Conservation (phyloP, 1,140 invertebrate species). For the Dysdera silvatica region DNA sequence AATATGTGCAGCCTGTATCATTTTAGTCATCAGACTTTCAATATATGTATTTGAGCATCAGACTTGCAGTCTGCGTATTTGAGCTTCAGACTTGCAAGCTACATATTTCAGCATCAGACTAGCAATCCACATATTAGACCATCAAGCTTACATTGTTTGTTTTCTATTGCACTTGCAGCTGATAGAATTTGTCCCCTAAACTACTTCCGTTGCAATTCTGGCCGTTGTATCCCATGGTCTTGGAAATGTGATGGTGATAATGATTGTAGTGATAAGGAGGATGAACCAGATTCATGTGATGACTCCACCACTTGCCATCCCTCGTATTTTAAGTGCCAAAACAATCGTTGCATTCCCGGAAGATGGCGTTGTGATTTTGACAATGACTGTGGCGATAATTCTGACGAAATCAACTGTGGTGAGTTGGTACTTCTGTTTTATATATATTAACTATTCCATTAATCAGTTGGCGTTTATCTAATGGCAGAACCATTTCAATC, state of each 20-base stretch:
- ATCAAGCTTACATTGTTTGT: too few relatives aligned
- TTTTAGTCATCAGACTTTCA: too few relatives aligned
- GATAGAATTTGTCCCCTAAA: slow-evolving; percentile 44
- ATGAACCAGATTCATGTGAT: slow-evolving; percentile 35
- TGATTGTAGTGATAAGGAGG: slow-evolving; percentile 41
- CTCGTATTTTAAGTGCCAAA: slow-evolving; percentile 70
- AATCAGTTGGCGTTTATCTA: too few relatives aligned
- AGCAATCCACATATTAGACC: too few relatives aligned
- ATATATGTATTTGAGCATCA: too few relatives aligned
- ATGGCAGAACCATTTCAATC: too few relatives aligned
- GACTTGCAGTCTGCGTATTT: too few relatives aligned
- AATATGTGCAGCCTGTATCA: too few relatives aligned
- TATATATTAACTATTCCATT: background rate
- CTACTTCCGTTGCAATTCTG: slow-evolving; percentile 57
- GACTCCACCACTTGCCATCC: slow-evolving; percentile 28
- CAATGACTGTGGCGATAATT: slow-evolving; percentile 88
- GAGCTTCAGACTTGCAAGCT: too few relatives aligned
- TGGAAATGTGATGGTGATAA: slow-evolving; percentile 69
- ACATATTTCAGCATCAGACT: too few relatives aligned
- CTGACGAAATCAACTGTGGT: slow-evolving; percentile 75
- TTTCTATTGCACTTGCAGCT: slow-evolving; percentile 55
- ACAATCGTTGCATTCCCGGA: slow-evolving; percentile 84
- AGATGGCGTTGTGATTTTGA: slow-evolving; percentile 93
- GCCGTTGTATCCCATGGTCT: slow-evolving; percentile 61
- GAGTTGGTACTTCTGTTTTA: slow-evolving; percentile 1